Evolutionary conservation across 1,140 invertebrate genomes (phyloP).

Genomic region (Centruroides sculpturatus): DNA sequence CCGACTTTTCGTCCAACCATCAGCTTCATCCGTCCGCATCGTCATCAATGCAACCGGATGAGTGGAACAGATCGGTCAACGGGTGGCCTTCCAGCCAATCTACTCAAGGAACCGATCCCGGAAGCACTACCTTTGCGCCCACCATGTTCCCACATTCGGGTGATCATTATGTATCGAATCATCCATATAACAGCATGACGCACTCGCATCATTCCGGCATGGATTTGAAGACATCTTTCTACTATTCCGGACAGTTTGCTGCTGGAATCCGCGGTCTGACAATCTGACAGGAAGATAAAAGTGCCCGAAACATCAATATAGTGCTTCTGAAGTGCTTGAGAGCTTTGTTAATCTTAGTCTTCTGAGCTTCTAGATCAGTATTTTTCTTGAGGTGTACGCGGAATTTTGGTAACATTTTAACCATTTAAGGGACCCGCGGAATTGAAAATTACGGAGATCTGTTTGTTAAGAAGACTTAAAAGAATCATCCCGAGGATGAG

Average conservation of each 20-base stretch:
- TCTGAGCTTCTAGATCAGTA: too few relatives aligned
- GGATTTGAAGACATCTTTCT: conserved; percentile 12
- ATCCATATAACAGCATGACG: conserved; percentile 5
- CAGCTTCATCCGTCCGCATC: background rate
- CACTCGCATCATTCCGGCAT: conserved; percentile 1
- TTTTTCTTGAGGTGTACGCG: too few relatives aligned
- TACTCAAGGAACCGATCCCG: background rate
- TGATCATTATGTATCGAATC: background rate
- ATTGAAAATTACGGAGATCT: too few relatives aligned
- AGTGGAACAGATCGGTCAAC: conserved; percentile 2
- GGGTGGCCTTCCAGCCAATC: background rate
- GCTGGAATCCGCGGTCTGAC: conserved; percentile 4
- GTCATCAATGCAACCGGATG: background rate
- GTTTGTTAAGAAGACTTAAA: too few relatives aligned
- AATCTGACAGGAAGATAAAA: background rate
- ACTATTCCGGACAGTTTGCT: conserved; percentile 12
- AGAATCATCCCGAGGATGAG: too few relatives aligned
- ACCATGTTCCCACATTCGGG: conserved; percentile 2
- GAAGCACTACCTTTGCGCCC: background rate
- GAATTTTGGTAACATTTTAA: too few relatives aligned
- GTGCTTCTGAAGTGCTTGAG: too few relatives aligned
- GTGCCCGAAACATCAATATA: too few relatives aligned
- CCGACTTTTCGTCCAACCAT: background rate
- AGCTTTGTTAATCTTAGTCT: too few relatives aligned
- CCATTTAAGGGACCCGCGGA: too few relatives aligned